Evolutionary conservation across 2,888 invertebrate species (phyloP).

Genomic region (Parnassius smintheus): DNA sequence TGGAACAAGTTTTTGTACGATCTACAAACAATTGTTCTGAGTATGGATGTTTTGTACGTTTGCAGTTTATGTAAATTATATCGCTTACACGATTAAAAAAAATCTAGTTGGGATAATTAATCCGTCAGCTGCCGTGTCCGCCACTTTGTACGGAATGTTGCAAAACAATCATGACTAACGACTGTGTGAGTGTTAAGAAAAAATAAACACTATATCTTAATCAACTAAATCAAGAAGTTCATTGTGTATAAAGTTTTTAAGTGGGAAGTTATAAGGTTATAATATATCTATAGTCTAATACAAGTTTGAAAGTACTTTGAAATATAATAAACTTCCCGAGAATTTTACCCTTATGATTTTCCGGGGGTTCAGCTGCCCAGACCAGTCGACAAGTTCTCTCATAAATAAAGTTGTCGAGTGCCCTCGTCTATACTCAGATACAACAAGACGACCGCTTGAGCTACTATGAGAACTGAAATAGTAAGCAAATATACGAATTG

Average conservation of each 20-base stretch:
- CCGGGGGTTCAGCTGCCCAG: constrained; percentile 31
- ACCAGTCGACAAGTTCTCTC: constrained; percentile 52
- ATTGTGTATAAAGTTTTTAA: not conserved
- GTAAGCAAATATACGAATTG: not conserved
- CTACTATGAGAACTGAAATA: constrained; percentile 19
- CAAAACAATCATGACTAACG: no score
- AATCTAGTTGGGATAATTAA: no score
- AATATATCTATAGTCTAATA: constrained; percentile 11
- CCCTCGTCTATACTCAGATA: constrained; percentile 48
- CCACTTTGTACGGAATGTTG: no score
- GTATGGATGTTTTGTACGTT: no score
- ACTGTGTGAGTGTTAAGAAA: no score
- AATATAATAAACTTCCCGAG: constrained; percentile 32
- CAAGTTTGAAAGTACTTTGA: constrained; percentile 19
- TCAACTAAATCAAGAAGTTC: not conserved
- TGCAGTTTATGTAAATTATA: no score
- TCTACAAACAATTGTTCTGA: no score
- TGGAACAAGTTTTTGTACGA: no score
- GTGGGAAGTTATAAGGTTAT: not conserved
- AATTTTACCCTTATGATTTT: constrained; percentile 30
- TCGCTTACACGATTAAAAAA: no score
- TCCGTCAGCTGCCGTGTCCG: no score
- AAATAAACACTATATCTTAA: no score
- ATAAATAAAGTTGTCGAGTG: constrained; percentile 64
- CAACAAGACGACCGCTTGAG: constrained; percentile 43